Evolutionary conservation across 2,888 invertebrate genomes (phyloP).

Genomic region (Cantharis flavilabris): DNA sequence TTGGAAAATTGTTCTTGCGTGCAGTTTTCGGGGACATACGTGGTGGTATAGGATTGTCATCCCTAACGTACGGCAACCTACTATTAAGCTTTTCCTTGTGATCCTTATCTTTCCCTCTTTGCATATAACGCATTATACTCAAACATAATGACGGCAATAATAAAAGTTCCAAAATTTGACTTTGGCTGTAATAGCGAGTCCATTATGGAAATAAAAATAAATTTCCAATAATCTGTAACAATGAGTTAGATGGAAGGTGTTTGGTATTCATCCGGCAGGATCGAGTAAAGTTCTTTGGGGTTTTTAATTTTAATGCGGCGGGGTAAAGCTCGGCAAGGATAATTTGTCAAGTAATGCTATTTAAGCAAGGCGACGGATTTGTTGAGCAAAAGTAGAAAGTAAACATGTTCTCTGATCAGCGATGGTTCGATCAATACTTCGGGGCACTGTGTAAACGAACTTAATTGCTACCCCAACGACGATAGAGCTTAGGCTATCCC

Average conservation of each 20-base stretch:
- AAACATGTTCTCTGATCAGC: conserved; percentile 24
- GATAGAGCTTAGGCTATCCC: conserved; percentile 25
- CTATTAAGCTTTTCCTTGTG: background rate
- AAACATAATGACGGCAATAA: background rate
- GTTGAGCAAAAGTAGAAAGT: conserved; percentile 14
- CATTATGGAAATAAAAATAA: background rate
- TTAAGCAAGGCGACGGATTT: conserved; percentile 5
- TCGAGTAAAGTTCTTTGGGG: background rate
- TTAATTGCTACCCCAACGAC: conserved; percentile 23
- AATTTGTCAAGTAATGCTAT: background rate
- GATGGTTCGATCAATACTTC: conserved; percentile 18
- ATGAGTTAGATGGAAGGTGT: background rate
- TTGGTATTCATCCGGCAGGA: background rate
- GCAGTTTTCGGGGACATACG: background rate
- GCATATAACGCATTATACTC: background rate
- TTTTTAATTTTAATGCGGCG: background rate
- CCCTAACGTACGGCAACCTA: background rate
- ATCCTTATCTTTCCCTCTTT: background rate
- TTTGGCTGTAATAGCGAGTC: background rate
- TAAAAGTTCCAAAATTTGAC: background rate
- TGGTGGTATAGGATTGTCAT: background rate
- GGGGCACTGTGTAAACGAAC: conserved; percentile 22
- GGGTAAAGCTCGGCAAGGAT: background rate
- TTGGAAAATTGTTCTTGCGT: background rate
- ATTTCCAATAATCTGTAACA: background rate